A percentile compares a stretch with the other conserved stretches of the same genome.
phyloP scores from a whole-genome alignment of 2,113 vertebrate genomes.

The Morphnarchus princeps region DNA sequence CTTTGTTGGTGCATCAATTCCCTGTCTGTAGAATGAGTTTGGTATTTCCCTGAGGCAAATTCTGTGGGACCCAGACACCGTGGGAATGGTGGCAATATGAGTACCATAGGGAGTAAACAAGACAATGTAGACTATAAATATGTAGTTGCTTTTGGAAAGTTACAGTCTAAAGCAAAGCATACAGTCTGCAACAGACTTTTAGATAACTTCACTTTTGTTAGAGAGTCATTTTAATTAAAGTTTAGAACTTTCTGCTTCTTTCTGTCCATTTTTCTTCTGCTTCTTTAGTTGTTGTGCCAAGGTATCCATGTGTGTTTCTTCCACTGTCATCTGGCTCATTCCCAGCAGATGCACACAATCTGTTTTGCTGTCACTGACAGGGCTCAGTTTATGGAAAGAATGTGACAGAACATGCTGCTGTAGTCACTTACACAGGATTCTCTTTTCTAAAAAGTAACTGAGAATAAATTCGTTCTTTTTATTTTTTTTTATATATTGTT shows the following conservation, averaged over 20 bases:
- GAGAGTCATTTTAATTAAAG: constrained; percentile 76
- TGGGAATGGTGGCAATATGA: neutral
- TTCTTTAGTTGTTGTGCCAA: constrained; percentile 87
- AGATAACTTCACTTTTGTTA: constrained; percentile 68
- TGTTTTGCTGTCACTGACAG: constrained; percentile 85
- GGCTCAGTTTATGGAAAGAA: constrained; percentile 82
- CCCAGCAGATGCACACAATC: constrained; percentile 89
- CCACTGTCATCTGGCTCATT: constrained; percentile 92
- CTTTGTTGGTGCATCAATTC: neutral
- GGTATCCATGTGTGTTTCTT: constrained; percentile 89
- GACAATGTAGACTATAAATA: neutral
- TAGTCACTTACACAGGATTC: constrained; percentile 75
- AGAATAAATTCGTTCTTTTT: constrained; percentile 64
- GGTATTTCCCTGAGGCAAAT: neutral
- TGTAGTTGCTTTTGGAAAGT: neutral
- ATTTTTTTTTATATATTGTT: constrained; percentile 10
- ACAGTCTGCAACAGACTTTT: constrained; percentile 56
- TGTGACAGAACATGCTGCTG: constrained; percentile 81
- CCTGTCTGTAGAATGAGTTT: neutral
- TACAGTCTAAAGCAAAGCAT: constrained; percentile 19
- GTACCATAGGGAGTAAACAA: constrained; percentile 8
- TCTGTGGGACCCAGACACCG: neutral
- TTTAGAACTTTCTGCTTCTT: constrained; percentile 76
- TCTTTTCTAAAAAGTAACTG: constrained; percentile 65
- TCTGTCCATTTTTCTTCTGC: constrained; percentile 71